Evolutionary conservation across 2,888 invertebrate genomes (phyloP).

Genomic region (Mimachlamys varia): DNA sequence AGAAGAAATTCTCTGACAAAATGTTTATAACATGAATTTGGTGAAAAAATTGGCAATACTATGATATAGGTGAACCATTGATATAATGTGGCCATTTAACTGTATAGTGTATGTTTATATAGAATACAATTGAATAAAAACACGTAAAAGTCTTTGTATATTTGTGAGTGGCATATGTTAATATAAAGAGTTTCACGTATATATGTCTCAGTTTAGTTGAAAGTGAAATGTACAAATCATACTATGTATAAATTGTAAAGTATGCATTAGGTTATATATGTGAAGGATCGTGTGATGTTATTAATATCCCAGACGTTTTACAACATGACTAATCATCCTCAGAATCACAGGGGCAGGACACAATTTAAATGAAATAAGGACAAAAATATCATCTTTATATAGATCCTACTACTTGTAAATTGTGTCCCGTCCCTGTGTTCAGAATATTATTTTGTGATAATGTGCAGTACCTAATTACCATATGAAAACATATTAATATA

Average conservation of each 20-base stretch:
- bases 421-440: neutral
- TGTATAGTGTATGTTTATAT: neutral
- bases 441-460: neutral
- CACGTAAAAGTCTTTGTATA: neutral
- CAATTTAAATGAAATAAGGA: neutral
- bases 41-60: neutral
- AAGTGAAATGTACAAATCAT: neutral
- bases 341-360: neutral
- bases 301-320: slow-evolving; percentile 9
- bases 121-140: neutral
- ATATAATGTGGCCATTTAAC: neutral
- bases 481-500: slow-evolving; percentile 17
- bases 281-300: neutral
- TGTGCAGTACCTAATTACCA: neutral
- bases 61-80: neutral
- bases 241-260: neutral
- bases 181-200: neutral
- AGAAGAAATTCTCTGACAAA: no score
- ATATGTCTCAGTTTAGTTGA: neutral
- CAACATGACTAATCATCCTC: neutral
- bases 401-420: neutral
- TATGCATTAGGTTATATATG: slow-evolving; percentile 1
- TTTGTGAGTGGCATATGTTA: neutral
- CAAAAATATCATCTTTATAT: neutral
- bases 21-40: no score